Conservation (phyloP, 53 echinoderm and acorn worm species). For the Echinarachnius parma region DNA sequence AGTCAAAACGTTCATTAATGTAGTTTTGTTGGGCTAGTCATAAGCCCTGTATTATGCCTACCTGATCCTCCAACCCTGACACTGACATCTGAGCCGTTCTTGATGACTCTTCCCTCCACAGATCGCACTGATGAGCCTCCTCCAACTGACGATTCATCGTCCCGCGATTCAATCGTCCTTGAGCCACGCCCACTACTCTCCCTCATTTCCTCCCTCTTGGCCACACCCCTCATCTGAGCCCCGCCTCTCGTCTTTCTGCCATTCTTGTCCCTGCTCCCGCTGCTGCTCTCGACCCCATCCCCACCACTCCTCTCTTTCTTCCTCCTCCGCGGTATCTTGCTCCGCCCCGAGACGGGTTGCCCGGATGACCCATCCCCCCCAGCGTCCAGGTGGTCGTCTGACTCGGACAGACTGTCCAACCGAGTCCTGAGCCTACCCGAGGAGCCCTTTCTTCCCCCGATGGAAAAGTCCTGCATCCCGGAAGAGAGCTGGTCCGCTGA, state of each 20-base stretch:
- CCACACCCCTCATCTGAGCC: conserved; percentile 64
- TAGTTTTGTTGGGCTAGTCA: no score
- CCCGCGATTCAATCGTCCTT: conserved; percentile 28
- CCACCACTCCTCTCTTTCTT: conserved; percentile 45
- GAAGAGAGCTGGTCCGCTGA: conserved; percentile 15
- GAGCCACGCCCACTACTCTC: conserved; percentile 16
- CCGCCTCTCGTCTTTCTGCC: background rate
- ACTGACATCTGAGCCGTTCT: conserved; percentile 21
- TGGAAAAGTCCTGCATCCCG: conserved; percentile 14
- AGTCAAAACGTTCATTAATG: no score
- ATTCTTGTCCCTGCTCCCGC: background rate
- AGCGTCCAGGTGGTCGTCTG: conserved; percentile 54
- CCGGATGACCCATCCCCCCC: conserved; percentile 38
- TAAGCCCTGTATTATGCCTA: no score
- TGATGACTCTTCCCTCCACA: conserved; percentile 31
- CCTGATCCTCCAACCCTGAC: conserved; percentile 17
- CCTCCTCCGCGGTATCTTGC: conserved; percentile 63
- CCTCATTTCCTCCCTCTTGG: conserved; percentile 63
- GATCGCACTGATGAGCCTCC: conserved; percentile 18
- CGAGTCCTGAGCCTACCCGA: conserved; percentile 29
- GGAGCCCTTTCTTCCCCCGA: background rate
- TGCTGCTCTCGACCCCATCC: background rate
- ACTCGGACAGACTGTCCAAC: conserved; percentile 77
- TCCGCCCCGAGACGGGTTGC: conserved; percentile 35
- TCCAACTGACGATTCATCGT: conserved; percentile 2